phyloP scores from a whole-genome alignment of 2,797 vertebrate species.

The Neopelma chrysocephalum region DNA sequence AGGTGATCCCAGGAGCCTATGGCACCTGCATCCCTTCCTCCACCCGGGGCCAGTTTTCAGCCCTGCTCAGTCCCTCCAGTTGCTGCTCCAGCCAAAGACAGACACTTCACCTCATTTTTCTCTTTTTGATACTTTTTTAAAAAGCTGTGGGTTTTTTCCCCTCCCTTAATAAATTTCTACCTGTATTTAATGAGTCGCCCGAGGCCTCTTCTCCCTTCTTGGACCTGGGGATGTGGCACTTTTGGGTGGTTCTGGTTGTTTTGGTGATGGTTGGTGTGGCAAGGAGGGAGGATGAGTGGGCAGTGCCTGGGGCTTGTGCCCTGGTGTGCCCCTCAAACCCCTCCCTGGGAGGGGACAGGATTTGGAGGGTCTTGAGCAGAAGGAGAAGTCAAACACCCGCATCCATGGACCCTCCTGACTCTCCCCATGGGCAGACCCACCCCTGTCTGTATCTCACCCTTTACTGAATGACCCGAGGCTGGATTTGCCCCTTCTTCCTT shows the following conservation, averaged over 20 bases:
- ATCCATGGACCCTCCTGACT: background rate
- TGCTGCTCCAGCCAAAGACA: conserved; percentile 37
- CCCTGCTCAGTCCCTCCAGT: background rate
- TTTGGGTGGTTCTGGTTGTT: background rate
- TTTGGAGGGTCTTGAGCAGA: background rate
- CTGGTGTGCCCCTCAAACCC: background rate
- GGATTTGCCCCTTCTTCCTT: background rate
- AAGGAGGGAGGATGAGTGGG: background rate
- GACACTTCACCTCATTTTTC: background rate
- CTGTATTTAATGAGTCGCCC: conserved; percentile 33
- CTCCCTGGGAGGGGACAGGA: background rate
- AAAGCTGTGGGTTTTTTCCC: background rate
- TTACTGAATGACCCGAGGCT: accelerated
- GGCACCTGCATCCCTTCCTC: background rate
- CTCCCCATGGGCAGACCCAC: background rate
- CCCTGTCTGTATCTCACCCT: background rate
- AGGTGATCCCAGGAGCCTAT: background rate
- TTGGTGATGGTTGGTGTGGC: background rate
- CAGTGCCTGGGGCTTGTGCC: background rate
- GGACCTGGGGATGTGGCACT: accelerated
- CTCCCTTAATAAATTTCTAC: conserved; percentile 48
- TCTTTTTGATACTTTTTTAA: conserved; percentile 61
- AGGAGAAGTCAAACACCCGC: background rate
- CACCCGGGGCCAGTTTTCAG: background rate
- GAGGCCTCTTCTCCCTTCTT: background rate